Percentiles rank a stretch among this genome's conserved stretches.
Conservation (phyloP, 2,113 vertebrate species). For the Crotalus viridis region DNA sequence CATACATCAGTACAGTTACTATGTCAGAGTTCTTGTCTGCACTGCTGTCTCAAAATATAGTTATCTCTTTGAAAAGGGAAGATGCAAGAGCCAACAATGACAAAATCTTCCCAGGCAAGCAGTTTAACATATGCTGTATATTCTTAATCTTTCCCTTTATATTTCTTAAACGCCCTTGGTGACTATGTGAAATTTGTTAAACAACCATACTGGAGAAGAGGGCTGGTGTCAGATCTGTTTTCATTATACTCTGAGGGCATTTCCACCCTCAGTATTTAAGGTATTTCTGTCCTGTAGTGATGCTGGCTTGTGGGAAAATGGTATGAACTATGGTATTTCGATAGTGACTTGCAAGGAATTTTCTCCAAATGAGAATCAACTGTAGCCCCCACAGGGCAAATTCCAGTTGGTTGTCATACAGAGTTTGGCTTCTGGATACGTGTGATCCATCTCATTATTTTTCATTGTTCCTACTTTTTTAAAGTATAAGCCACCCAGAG, state of each 20-base stretch:
- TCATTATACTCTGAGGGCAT: background rate
- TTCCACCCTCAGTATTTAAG: background rate
- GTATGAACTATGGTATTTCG: background rate
- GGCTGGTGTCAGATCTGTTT: background rate
- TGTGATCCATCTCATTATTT: background rate
- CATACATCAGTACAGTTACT: background rate
- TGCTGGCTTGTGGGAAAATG: background rate
- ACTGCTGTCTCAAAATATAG: background rate
- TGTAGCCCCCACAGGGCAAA: background rate
- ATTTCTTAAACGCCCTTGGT: background rate
- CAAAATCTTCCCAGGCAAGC: background rate
- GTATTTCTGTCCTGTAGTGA: background rate
- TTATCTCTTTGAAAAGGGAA: background rate
- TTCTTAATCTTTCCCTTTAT: background rate
- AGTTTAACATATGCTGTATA: background rate
- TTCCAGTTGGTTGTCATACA: background rate
- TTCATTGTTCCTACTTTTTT: background rate
- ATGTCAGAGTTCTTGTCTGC: background rate
- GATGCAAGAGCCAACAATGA: background rate
- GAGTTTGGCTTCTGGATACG: background rate
- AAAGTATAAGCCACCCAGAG: background rate
- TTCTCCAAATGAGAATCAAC: background rate
- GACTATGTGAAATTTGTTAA: background rate
- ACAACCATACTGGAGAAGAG: background rate
- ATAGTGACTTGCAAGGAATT: background rate